Conservation (phyloP, 2,113 vertebrate genomes). For the Tylochromis polylepis region DNA sequence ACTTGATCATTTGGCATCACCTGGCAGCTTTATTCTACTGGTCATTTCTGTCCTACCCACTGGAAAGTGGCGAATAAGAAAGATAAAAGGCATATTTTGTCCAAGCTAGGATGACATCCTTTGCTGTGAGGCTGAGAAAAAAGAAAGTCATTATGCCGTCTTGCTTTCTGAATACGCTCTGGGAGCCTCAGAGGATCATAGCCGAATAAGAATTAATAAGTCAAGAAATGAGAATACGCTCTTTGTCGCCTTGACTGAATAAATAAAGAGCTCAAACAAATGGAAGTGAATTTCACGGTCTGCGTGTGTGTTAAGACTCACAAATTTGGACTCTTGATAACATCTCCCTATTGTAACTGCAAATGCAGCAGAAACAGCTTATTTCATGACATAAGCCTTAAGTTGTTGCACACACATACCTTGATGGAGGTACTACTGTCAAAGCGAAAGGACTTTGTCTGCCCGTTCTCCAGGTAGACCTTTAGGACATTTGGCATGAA, state of each 20-base stretch:
- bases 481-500: constrained; percentile 99
- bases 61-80: not conserved
- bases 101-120: not conserved
- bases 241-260: not conserved
- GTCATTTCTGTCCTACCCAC: not conserved
- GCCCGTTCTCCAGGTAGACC: constrained; percentile 97
- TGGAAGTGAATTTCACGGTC: constrained; percentile 14
- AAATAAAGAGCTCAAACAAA: constrained; percentile 5
- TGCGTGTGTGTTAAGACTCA: not conserved
- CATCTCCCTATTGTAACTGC: constrained; percentile 24
- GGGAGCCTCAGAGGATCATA: not conserved
- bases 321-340: constrained; percentile 26
- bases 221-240: not conserved
- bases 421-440: constrained; percentile 95
- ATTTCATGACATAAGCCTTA: not conserved
- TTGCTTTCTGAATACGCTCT: not conserved
- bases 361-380: not conserved
- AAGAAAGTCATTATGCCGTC: not conserved
- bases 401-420: constrained; percentile 65
- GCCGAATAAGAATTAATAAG: constrained; percentile 2
- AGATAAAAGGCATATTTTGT: not conserved
- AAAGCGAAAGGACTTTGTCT: constrained; percentile 97
- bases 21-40: not conserved
- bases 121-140: not conserved
- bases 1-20: not conserved